Percentiles rank a stretch among this genome's conserved stretches.
phyloP scores from a whole-genome alignment of 2,888 invertebrate species.

The Melanchra persicariae region DNA sequence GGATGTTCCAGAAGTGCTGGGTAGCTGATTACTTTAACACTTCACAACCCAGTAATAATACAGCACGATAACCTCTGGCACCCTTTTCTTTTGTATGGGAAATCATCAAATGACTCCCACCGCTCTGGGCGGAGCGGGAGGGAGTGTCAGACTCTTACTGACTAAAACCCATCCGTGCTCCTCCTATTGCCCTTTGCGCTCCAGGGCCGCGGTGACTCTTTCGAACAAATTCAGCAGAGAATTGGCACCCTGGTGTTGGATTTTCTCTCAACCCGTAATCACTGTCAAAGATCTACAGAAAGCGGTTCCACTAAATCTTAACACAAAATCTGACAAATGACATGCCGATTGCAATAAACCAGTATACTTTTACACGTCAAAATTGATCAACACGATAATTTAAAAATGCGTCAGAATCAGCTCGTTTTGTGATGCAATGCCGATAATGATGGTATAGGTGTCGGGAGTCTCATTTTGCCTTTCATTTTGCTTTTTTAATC shows the following conservation, averaged over 20 bases:
- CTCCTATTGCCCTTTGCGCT: too few relatives aligned
- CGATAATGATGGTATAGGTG: conserved; percentile 28
- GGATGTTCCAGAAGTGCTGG: too few relatives aligned
- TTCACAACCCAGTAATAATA: too few relatives aligned
- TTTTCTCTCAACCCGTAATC: background rate
- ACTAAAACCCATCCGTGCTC: too few relatives aligned
- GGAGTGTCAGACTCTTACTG: too few relatives aligned
- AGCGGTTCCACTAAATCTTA: conserved; percentile 8
- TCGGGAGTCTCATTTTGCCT: conserved; percentile 1
- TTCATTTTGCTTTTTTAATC: conserved; percentile 25
- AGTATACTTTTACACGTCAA: conserved; percentile 5
- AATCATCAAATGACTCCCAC: too few relatives aligned
- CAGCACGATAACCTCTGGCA: too few relatives aligned
- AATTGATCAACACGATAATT: conserved; percentile 38
- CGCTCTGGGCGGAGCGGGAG: too few relatives aligned
- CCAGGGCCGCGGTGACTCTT: too few relatives aligned
- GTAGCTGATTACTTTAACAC: too few relatives aligned
- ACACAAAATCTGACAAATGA: conserved; percentile 4
- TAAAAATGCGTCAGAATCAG: conserved; percentile 35
- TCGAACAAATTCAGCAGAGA: too few relatives aligned
- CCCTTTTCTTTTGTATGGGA: too few relatives aligned
- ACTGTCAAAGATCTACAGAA: background rate
- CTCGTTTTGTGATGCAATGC: conserved; percentile 32
- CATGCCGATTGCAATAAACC: background rate
- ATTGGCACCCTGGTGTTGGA: background rate